phyloP scores from a whole-genome alignment of 2,113 vertebrate species.

The Pagrus major region DNA sequence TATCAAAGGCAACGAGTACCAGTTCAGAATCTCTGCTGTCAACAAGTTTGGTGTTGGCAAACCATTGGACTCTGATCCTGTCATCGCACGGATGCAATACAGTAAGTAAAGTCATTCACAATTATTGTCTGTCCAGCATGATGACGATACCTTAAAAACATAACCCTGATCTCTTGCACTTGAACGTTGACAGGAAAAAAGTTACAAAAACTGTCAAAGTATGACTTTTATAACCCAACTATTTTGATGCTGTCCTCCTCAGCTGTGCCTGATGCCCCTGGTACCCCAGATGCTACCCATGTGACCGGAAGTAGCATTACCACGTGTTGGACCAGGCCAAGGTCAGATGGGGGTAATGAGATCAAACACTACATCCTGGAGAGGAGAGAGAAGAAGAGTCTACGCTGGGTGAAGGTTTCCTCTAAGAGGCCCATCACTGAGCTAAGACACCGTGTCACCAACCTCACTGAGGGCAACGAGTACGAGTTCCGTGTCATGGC shows the following conservation, averaged over 20 bases:
- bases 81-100: constrained; percentile 95
- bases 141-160: neutral
- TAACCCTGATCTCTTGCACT: neutral
- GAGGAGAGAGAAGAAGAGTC: constrained; percentile 97
- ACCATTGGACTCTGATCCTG: constrained; percentile 93
- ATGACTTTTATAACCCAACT: neutral
- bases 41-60: constrained; percentile 96
- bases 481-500: constrained; percentile 99
- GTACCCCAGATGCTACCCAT: constrained; percentile 93
- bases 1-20: constrained; percentile 98
- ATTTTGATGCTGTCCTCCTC: constrained; percentile 3
- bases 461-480: constrained; percentile 95
- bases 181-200: neutral
- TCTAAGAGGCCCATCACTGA: constrained; percentile 95
- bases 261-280: constrained; percentile 96
- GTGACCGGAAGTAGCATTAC: constrained; percentile 95
- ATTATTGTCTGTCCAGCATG: neutral
- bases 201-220: neutral
- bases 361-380: constrained; percentile 97
- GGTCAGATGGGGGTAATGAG: constrained; percentile 95
- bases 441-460: constrained; percentile 91
- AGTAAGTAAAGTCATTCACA: constrained; percentile 86
- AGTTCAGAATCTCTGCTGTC: constrained; percentile 96
- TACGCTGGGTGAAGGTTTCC: constrained; percentile 95
- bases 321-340: constrained; percentile 93